Evolutionary conservation across 2,113 vertebrate species (phyloP), one percentile per base, ranked within the genome.

Genomic region (Trogon melanurus): DNA sequence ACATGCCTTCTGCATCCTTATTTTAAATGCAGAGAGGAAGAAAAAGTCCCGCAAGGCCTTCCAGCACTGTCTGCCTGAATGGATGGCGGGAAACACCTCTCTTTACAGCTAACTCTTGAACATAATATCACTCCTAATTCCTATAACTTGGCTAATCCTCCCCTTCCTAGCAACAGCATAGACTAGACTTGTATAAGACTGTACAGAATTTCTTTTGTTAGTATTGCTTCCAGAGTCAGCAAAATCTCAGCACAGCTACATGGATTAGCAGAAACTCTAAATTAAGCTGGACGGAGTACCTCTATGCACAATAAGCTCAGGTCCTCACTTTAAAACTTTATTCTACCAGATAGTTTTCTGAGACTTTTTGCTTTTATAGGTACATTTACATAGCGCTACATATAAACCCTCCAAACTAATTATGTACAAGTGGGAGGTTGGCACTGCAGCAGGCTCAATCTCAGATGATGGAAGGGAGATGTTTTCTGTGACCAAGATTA

Each of bases 401-500:
- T 5, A 79, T 9, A 76, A 85, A 64, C 10, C 22, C 41, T n/a
- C 10, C 13, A 19, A 72, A 79, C 38, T n/a, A 84, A 81, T 18
- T 56, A 26, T 72, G 50, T 12, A 53, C 41, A 58, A 22, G 30
- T 23, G 32, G 57, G 62, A 67, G 25, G 22, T 0, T 73, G 29
- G n/a, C 56, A 62, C 19, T 78, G 44, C 65, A 53, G 29, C 1
- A 5, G 88, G 32, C 47, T 70, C 5, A 0, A 3, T 9, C 64
- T 88, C 79, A n/a, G 70, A 30, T 0, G 0, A 25, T 3, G 7
- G 0, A 56, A 36, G 61, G 19, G 25, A 61, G 74, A 45, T 0
- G 1, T 27, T 47, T 89, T 71, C 70, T 72, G 62, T 50, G 69
- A 45, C 32, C 50, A 54, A 53, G 58, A 45, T 9, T 30, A 27